Conservation (phyloP, 2,113 vertebrate species). For the Dicerorhinus sumatrensis region DNA sequence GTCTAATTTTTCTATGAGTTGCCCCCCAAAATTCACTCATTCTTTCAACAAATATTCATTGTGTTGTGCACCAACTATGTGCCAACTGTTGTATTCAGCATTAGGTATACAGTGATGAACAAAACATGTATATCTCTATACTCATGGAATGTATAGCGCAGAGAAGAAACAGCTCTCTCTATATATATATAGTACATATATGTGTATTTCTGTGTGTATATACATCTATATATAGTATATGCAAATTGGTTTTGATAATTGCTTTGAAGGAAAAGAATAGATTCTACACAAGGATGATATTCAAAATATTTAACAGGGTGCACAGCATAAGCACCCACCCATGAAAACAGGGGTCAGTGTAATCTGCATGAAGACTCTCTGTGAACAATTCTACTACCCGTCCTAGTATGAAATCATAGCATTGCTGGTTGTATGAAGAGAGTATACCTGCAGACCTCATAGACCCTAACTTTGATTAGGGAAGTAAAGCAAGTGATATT, state of each 20-base stretch:
- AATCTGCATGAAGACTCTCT: conserved; percentile 54
- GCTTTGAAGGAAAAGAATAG: conserved; percentile 21
- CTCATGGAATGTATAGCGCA: neutral
- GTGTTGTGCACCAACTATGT: neutral
- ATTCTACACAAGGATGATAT: conserved; percentile 60
- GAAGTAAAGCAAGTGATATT: neutral
- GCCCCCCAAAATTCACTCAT: neutral
- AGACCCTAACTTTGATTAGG: conserved; percentile 11
- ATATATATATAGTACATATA: neutral
- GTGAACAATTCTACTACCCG: neutral
- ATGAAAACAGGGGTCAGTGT: conserved; percentile 42
- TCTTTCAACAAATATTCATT: conserved; percentile 14
- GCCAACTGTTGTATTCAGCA: neutral
- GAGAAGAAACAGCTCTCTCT: neutral
- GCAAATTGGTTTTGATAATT: conserved; percentile 30
- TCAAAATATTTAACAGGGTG: conserved; percentile 59
- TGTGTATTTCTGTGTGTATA: neutral
- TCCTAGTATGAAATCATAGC: neutral
- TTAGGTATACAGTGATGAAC: neutral
- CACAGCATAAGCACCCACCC: conserved; percentile 14
- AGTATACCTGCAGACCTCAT: neutral
- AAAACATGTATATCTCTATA: neutral
- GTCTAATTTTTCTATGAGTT: neutral
- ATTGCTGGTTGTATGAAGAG: neutral
- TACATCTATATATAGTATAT: neutral